These are phyloP conservation scores for Drosophila willistoni DNA, from an alignment of 1,140 invertebrate genomes.

Conservation along the genomic window DNA sequence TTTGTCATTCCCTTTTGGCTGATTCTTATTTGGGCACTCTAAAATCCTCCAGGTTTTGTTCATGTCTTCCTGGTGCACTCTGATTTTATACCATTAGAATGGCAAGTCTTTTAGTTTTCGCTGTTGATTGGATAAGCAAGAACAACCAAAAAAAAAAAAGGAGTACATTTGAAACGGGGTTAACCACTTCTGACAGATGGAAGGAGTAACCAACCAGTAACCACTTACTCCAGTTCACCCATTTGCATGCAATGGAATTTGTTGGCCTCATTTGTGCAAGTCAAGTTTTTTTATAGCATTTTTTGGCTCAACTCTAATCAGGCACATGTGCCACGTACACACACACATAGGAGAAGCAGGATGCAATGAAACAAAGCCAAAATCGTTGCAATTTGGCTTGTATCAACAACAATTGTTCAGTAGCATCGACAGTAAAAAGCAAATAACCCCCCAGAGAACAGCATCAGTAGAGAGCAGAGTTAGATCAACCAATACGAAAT, in stretches of 20 bases:
- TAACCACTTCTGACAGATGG: neutral
- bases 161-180: neutral
- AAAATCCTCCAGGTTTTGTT: too few species aligned
- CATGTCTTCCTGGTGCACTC: too few species aligned
- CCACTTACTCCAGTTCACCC: slow-evolving; percentile 27
- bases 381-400: slow-evolving; percentile 70
- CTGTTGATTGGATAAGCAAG: slow-evolving; percentile 50
- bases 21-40: too few species aligned
- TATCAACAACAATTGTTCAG: slow-evolving; percentile 53
- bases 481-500: slow-evolving; percentile 63
- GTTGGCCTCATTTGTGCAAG: slow-evolving; percentile 19
- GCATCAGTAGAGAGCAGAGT: slow-evolving; percentile 2
- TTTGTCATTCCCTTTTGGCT: too few species aligned
- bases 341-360: slow-evolving; percentile 15
- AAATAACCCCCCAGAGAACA: slow-evolving; percentile 50
- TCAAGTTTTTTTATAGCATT: slow-evolving; percentile 8
- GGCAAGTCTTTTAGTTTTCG: slow-evolving; percentile 1
- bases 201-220: slow-evolving; percentile 27
- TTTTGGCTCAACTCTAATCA: slow-evolving; percentile 18
- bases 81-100: neutral
- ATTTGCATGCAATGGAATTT: slow-evolving; percentile 55
- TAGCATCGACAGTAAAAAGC: slow-evolving; percentile 53
- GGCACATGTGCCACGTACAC: slow-evolving; percentile 34
- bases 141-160: neutral
- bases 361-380: slow-evolving; percentile 47